Base-by-base conservation (phyloP, 2,113 vertebrate genomes). In the Oncorhynchus mykiss region DNA sequence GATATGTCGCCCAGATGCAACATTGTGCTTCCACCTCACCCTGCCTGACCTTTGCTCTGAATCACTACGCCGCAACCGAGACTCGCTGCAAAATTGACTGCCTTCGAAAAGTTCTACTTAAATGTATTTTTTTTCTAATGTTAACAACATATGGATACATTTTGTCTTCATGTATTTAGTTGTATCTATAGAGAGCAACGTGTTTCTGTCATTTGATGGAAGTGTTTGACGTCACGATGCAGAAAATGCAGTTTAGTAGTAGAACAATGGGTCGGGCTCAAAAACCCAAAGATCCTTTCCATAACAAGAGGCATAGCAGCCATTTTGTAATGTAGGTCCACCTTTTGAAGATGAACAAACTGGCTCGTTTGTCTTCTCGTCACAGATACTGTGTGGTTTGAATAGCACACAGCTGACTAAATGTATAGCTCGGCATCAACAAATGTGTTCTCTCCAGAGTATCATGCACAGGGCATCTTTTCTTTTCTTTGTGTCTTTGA, bases 21-120 rank as follows among this genome's bases (percentile, higher is more conserved):
- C 67, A 39, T 39, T 39, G 13, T 69, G 59, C 67, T 20, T 51
- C 14, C 3, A 51, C 49, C 70, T 79, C 78, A 9, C 59, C 69
- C 72, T 67, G 64, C 73, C 70, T 81, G 79, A 85, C 78, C 85
- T 84, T 78, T 82, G 68, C 85, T 85, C 72, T 80, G 20, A 22
- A 62, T 64, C 73, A 51, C 65, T 64, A 59, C 71, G 75, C 81
- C 74, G 2, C 12, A 39, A 39, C 16, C 20, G 12, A 45, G 11
- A 69, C 34, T 6, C 20, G 18, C 14, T 11, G 9, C 1, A 18
- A 18, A 20, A 34, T 68, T 16, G 27, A 39, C 14, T 29, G 27
- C 12, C 29, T 31, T 39, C 27, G 20, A 27, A 20, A 18, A 69
- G 11, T 29, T 45, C 39, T 45, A 45, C 39, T 11, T 45, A 2